These are phyloP conservation scores for Aporophyla lueneburgensis DNA, from an alignment of 2,888 invertebrate genomes.

Conservation along the genomic window DNA sequence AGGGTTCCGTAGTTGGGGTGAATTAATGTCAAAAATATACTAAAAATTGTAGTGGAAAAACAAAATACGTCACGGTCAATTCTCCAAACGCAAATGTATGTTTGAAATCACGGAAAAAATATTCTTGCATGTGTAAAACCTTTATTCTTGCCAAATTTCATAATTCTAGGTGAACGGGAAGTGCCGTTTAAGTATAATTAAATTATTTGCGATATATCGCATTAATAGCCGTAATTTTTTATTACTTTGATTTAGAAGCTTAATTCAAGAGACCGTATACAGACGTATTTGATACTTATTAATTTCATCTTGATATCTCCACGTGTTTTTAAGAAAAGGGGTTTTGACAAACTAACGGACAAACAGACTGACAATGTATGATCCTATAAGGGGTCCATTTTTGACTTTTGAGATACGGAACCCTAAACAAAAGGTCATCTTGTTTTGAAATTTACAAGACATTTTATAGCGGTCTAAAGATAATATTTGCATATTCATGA, in stretches of 20 bases:
- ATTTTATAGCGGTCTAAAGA: background rate
- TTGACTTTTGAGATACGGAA: background rate
- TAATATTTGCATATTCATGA: background rate
- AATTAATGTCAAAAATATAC: background rate
- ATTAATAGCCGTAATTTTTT: no score
- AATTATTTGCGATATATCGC: background rate
- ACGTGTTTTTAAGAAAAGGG: background rate
- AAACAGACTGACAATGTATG: no score
- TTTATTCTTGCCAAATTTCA: background rate
- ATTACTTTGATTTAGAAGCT: background rate
- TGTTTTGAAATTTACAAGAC: background rate
- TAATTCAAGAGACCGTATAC: background rate
- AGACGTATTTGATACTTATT: background rate
- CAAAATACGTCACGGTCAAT: background rate
- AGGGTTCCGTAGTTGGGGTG: background rate
- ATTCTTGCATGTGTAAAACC: background rate
- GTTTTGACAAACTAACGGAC: no score
- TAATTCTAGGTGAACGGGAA: no score
- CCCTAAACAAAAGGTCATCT: background rate
- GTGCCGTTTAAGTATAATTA: no score
- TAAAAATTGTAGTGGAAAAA: background rate
- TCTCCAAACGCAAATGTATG: background rate
- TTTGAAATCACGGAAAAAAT: background rate
- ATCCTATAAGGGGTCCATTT: background rate
- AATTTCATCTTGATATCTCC: no score